Conservation (phyloP, 2,797 vertebrate species). For the Enteromius unitaeniatus region DNA sequence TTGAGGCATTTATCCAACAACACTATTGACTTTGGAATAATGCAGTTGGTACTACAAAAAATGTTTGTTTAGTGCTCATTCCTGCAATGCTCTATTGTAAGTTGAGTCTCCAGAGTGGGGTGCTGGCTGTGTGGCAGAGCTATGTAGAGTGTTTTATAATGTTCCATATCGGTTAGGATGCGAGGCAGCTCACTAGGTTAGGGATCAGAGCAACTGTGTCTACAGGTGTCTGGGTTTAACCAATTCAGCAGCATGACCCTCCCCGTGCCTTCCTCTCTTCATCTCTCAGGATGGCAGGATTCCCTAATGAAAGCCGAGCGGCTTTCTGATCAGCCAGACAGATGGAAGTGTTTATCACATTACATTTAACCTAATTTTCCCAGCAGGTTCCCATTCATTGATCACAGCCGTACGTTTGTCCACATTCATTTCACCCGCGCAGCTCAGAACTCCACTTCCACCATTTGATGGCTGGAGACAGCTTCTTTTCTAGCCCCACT, state of each 20-base stretch:
- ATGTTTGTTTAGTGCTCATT: not conserved
- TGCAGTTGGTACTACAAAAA: not conserved
- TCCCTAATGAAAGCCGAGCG: constrained; percentile 48
- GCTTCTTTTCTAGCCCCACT: constrained; percentile 43
- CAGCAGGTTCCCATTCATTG: constrained; percentile 63
- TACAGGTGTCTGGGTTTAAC: constrained; percentile 19
- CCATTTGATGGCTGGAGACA: constrained; percentile 46
- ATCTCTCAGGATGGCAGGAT: constrained; percentile 28
- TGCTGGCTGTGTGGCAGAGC: not conserved
- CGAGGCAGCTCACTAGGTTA: not conserved
- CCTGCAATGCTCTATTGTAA: not conserved
- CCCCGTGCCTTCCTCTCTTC: not conserved
- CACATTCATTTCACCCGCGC: constrained; percentile 56
- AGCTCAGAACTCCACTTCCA: constrained; percentile 53
- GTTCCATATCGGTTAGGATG: too few relatives aligned
- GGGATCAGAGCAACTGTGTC: not conserved
- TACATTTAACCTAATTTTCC: constrained; percentile 68
- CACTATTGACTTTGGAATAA: not conserved
- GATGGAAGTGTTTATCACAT: constrained; percentile 70
- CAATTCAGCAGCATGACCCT: not conserved
- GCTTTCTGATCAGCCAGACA: constrained; percentile 63
- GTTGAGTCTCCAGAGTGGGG: not conserved
- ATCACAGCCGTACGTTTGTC: constrained; percentile 62
- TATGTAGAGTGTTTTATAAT: not conserved
- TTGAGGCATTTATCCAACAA: not conserved